Conservation (phyloP, 2,888 invertebrate genomes). For the Scaptomyza reducta region DNA sequence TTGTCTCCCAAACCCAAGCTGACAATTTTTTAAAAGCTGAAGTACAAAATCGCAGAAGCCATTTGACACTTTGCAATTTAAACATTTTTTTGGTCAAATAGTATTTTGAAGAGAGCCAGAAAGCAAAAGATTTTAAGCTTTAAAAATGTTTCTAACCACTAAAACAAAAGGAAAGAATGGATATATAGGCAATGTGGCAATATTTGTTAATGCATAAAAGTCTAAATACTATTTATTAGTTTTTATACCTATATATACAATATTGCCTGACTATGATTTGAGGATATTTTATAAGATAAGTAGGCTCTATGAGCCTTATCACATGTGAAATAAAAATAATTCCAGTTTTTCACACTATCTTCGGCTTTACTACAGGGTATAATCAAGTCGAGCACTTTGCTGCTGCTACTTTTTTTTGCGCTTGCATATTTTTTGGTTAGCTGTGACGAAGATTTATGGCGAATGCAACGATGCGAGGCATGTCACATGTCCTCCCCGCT, state of each 20-base stretch:
- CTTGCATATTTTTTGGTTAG: slow-evolving; percentile 47
- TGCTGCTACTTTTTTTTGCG: slow-evolving; percentile 12
- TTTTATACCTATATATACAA: too few species aligned
- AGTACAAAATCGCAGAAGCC: too few species aligned
- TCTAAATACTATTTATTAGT: not conserved
- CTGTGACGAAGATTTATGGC: slow-evolving; percentile 67
- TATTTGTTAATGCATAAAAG: not conserved
- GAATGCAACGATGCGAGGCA: slow-evolving; percentile 53
- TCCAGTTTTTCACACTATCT: not conserved
- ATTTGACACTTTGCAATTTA: too few species aligned
- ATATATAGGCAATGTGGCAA: not conserved
- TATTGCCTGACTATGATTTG: too few species aligned
- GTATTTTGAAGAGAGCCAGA: too few species aligned
- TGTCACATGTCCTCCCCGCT: slow-evolving; percentile 27
- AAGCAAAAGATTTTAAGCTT: too few species aligned
- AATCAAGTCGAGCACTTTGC: not conserved
- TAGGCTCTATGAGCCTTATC: too few species aligned
- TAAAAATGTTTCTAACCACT: not conserved
- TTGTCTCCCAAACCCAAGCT: not conserved
- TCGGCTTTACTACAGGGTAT: not conserved
- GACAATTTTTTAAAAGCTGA: not conserved
- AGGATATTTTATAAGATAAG: too few species aligned
- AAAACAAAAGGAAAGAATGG: not conserved
- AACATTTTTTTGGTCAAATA: too few species aligned
- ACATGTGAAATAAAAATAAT: too few species aligned